Conservation (phyloP, 2,113 vertebrate genomes). For the Clarias gariepinus region DNA sequence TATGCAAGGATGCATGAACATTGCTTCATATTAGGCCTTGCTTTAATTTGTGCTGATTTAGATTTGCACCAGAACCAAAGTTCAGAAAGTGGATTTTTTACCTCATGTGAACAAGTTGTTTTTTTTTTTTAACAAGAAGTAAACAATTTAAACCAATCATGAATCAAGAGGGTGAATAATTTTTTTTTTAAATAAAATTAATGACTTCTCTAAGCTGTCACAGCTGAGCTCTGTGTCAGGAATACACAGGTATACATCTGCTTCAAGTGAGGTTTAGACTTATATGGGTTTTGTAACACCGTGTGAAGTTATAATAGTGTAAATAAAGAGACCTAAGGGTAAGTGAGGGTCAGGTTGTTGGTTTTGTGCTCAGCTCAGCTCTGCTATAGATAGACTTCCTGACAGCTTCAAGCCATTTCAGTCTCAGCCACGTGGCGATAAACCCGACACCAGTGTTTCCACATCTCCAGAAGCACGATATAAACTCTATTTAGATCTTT, state of each 20-base stretch:
- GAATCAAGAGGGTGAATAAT: too few relatives aligned
- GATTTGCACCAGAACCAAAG: neutral
- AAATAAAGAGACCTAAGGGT: neutral
- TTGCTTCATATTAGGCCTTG: neutral
- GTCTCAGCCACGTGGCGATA: constrained; percentile 50
- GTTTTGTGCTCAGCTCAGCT: neutral
- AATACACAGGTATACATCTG: neutral
- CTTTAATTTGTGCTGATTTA: neutral
- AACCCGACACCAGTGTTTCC: constrained; percentile 6
- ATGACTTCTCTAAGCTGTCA: neutral
- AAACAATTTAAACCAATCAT: too few relatives aligned
- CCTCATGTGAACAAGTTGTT: neutral
- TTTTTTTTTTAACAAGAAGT: too few relatives aligned
- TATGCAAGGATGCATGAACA: neutral
- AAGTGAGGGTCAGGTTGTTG: neutral
- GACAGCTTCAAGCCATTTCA: constrained; percentile 15
- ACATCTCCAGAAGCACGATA: neutral
- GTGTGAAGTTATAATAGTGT: too few relatives aligned
- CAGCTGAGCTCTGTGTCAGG: neutral
- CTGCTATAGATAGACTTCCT: constrained; percentile 38
- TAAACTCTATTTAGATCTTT: neutral
- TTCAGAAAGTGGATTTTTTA: neutral
- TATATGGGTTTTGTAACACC: neutral
- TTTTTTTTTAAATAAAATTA: too few relatives aligned
- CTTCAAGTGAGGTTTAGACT: too few relatives aligned